Conservation (phyloP, 2,113 vertebrate species). For the Brachionichthys hirsutus region DNA sequence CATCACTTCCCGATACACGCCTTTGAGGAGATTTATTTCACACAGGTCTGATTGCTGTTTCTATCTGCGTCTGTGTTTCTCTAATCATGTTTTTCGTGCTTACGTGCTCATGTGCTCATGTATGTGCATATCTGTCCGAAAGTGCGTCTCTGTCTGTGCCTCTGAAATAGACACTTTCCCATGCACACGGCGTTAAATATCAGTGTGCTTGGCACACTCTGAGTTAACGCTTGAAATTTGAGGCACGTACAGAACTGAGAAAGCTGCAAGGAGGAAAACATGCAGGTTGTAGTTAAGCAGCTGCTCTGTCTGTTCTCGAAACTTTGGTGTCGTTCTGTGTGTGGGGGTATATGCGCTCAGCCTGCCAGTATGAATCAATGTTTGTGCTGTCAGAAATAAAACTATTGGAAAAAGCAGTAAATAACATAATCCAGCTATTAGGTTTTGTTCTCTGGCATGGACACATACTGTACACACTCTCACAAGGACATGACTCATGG, state of each 20-base stretch:
- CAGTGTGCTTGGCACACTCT: constrained; percentile 52
- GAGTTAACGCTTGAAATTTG: constrained; percentile 71
- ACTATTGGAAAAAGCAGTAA: constrained; percentile 53
- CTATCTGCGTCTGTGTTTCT: constrained; percentile 32
- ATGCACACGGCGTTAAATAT: constrained; percentile 41
- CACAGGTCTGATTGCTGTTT: constrained; percentile 45
- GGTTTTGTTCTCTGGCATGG: constrained; percentile 55
- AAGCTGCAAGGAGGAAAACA: constrained; percentile 45
- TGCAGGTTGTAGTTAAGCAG: constrained; percentile 63
- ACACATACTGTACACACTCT: constrained; percentile 49
- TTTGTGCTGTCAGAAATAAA: constrained; percentile 28
- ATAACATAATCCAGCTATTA: constrained; percentile 70
- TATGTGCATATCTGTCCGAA: not conserved
- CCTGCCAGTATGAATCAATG: constrained; percentile 34
- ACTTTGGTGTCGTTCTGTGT: constrained; percentile 62
- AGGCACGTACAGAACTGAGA: constrained; percentile 68
- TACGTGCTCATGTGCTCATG: constrained; percentile 1
- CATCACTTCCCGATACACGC: constrained; percentile 53
- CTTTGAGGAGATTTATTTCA: constrained; percentile 65
- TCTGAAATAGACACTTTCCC: constrained; percentile 48
- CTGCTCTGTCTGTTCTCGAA: constrained; percentile 65
- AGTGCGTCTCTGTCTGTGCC: constrained; percentile 2
- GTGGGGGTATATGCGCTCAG: constrained; percentile 29
- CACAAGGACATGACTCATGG: constrained; percentile 65
- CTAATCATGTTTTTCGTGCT: constrained; percentile 38